Percentiles rank a stretch among this genome's conserved stretches.
Evolutionary conservation across 2,888 invertebrate genomes (phyloP).

Genomic region (Terebella lapidaria): DNA sequence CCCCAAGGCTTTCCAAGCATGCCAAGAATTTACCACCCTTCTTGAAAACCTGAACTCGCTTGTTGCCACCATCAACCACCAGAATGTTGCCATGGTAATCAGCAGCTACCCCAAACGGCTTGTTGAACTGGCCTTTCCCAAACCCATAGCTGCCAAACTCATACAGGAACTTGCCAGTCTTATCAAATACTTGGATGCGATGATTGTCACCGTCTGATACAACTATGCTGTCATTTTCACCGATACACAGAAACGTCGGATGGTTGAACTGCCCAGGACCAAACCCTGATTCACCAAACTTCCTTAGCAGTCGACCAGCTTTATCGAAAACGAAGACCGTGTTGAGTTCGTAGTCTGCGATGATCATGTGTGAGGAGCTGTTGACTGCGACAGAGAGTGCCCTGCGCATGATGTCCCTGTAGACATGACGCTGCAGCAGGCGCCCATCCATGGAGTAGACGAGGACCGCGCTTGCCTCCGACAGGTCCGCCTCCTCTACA

Average conservation of each 20-base stretch:
- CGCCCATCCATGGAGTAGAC: slow-evolving; percentile 18
- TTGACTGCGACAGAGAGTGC: slow-evolving; percentile 25
- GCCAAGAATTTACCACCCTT: slow-evolving; percentile 16
- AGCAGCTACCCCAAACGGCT: slow-evolving; percentile 24
- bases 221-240: slow-evolving; percentile 20
- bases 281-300: slow-evolving; percentile 21
- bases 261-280: slow-evolving; percentile 22
- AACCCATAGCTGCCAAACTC: slow-evolving; percentile 20
- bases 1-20: slow-evolving; percentile 22
- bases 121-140: slow-evolving; percentile 23
- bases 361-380: slow-evolving; percentile 20
- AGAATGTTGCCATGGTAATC: slow-evolving; percentile 25
- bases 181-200: slow-evolving; percentile 23
- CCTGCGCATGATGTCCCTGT: slow-evolving; percentile 8
- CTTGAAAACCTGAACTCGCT: slow-evolving; percentile 22
- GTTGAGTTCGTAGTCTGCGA: slow-evolving; percentile 24
- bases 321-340: slow-evolving; percentile 19
- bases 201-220: slow-evolving; percentile 25
- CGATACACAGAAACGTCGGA: slow-evolving; percentile 26
- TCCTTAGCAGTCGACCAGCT: slow-evolving; percentile 15
- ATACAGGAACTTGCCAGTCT: slow-evolving; percentile 17
- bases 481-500: slow-evolving; percentile 19
- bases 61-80: slow-evolving; percentile 27
- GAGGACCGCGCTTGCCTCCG: slow-evolving; percentile 16
- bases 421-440: slow-evolving; percentile 8